Conservation (phyloP, 2,113 vertebrate species). For the Dolichallabes microphthalmus region DNA sequence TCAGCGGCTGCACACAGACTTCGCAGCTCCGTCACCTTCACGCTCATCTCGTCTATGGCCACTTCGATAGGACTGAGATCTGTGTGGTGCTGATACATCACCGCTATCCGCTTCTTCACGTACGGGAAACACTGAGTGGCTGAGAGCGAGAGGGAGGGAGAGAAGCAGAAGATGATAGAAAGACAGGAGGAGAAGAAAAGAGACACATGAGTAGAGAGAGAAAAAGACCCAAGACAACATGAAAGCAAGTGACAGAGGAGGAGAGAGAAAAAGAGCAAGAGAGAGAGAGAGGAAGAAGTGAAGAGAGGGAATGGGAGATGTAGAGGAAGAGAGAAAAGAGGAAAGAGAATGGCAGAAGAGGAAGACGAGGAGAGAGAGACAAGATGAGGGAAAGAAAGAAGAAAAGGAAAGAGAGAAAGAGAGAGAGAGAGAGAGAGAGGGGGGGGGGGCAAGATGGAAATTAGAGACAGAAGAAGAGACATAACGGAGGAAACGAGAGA, state of each 20-base stretch:
- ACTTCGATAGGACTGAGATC: slow-evolving; percentile 97
- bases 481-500: background rate
- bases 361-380: no score
- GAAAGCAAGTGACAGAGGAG: background rate
- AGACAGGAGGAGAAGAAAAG: background rate
- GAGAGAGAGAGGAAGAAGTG: no score
- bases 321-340: no score
- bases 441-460: background rate
- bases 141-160: slow-evolving; percentile 54
- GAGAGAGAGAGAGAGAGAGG: no score
- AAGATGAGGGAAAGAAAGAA: no score
- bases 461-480: background rate
- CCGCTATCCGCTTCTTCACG: slow-evolving; percentile 92
- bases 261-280: background rate
- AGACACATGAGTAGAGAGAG: background rate
- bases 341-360: no score
- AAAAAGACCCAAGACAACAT: background rate
- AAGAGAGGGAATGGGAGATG: no score
- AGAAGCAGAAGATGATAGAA: background rate
- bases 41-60: slow-evolving; percentile 96
- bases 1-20: slow-evolving; percentile 85
- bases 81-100: slow-evolving; percentile 97
- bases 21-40: slow-evolving; percentile 87
- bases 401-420: no score
- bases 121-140: slow-evolving; percentile 97